Conservation (phyloP, 2,888 invertebrate species). For the Epinotia demarniana region DNA sequence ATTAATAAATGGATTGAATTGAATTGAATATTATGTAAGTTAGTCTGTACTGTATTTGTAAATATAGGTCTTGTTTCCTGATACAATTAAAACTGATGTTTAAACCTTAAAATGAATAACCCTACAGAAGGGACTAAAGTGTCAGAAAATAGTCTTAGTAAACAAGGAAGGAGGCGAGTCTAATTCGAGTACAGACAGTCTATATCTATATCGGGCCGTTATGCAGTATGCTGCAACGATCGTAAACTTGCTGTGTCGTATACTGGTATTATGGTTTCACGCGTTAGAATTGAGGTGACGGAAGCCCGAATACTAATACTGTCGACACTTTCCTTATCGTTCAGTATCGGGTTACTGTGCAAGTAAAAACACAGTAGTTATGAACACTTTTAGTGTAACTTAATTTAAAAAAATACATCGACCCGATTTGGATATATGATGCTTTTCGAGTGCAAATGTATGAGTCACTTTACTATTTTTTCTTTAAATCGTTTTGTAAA, state of each 20-base stretch:
- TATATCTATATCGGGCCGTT: constrained; percentile 46
- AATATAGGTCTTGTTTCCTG: no score
- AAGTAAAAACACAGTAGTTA: background rate
- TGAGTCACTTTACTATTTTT: no score
- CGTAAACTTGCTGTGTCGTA: constrained; percentile 52
- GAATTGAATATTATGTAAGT: no score
- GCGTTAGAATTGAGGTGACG: constrained; percentile 45
- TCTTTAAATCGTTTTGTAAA: no score
- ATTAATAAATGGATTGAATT: no score
- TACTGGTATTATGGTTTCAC: constrained; percentile 50
- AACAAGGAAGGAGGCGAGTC: constrained; percentile 39
- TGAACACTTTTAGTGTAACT: background rate
- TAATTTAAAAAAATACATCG: background rate
- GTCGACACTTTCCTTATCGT: constrained; percentile 26
- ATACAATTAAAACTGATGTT: no score
- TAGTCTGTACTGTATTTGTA: no score
- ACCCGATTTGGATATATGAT: no score
- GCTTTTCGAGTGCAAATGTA: no score
- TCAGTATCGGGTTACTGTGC: constrained; percentile 30
- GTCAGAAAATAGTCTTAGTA: constrained; percentile 1
- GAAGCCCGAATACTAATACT: constrained; percentile 50
- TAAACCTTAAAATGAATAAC: background rate
- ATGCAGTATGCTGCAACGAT: constrained; percentile 45
- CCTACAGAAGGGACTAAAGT: background rate
- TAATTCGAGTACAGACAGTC: constrained; percentile 32